Evolutionary conservation across 1,140 invertebrate genomes (phyloP), one percentile per base, ranked within the genome.

Genomic region (Lepidurus apus): DNA sequence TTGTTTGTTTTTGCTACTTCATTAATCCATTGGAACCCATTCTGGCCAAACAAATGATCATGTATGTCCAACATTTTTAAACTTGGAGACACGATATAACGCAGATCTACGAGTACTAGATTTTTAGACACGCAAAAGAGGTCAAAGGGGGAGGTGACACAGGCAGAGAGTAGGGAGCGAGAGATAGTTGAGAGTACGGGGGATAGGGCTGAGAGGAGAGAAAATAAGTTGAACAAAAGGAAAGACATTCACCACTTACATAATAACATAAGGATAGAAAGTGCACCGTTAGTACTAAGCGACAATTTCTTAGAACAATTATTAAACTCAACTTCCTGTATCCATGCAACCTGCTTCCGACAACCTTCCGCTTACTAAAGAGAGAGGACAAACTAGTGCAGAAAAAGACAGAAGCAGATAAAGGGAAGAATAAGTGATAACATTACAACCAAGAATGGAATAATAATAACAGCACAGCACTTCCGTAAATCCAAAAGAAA

Each of bases 381-480:
- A 65, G 17, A 65, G 21, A n/a, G 1, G 53, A n/a, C 0, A 34
- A 65, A 65, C 17, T n/a, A 65, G 53, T n/a, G 53, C 53, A 65
- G 17, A 65, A 65, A 2, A 21, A n/a, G 17, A 65, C n/a, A 17
- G 53, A 65, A 34, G 34, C 34, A 34, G 34, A 3, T 34, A 34
- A 34, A 17, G 21, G 53, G 53, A 21, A 65, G 21, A 13, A 65
- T 17, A 21, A 65, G 17, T 21, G 53, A 65, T n/a, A 65, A 13
- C 53, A 65, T 65, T 13, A 65, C 21, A 65, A 65, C 53, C 53
- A 65, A 65, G 4, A 65, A 65, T 21, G 21, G 53, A 83, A 81
- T 8, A 74, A 78, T 34, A 78, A 74, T 10, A 73, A 76, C 7
- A 78, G 4, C 3, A 77, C 11, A 43, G 43, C 42, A 77, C 24